Evolutionary conservation across 2,797 vertebrate genomes (phyloP), one percentile per base, ranked within the genome.

Genomic region (Percopsis omiscomaycus): DNA sequence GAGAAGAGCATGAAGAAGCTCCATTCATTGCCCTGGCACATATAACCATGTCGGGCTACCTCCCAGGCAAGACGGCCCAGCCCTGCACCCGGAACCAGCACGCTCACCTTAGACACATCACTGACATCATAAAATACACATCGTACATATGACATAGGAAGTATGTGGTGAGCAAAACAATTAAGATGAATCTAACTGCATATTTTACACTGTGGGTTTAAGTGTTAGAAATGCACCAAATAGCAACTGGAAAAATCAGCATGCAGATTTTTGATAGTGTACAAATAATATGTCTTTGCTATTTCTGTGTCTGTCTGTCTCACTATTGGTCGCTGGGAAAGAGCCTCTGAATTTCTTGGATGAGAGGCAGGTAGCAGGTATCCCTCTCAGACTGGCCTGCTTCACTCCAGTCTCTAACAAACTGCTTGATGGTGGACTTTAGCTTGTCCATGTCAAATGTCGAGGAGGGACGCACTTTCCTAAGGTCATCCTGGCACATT

Each of bases 1-100:
- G 96, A 98, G 93, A 99, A 99, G 78, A 98, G 96, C 97, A 99
- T 99, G 91, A 98, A 99, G 93, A 98, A 96, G 89, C 97, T 99
- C 96, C 96, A 99, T 88, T 99, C 98, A 63, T 99, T 99, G 89
- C 97, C 97, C 89, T 99, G 98, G 91, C 97, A 99, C 74, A 90
- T 92, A 86, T 97, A 99, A 79, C 98, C 97, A 80, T 96, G 93
- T 66, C 91, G 92, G 83, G 97, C 96, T 70, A 99, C 96, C 92
- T 99, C 98, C 98, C 98, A 99, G 53, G 97, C 95, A 69, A 99
- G 92, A 80, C 98, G 95, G 80, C 98, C 98, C 78, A 99, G 94
- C 75, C 98, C 98, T 69, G 98, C 96, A 82, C 98, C 98, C 69
- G 98, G 98, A 77, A 99, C 93, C 91, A 99, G 92, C 83, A 99